Percentiles rank a stretch among this genome's conserved stretches.
These are phyloP conservation scores for Halcyon malimbica DNA, from an alignment of 2,113 vertebrate genomes.

Conservation along the genomic window DNA sequence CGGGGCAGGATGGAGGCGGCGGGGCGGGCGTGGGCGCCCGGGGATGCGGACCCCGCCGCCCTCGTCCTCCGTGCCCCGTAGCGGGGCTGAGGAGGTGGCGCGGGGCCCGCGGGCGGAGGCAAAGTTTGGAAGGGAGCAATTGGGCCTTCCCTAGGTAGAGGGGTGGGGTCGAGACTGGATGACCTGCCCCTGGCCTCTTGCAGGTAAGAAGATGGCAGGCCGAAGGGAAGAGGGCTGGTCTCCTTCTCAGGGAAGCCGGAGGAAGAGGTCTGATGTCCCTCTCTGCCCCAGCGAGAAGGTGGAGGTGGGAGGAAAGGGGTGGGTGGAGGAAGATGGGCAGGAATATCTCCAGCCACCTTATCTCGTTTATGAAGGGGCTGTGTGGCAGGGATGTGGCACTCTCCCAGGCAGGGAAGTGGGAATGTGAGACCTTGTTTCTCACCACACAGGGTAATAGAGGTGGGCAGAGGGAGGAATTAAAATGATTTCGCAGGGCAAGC, in stretches of 20 bases:
- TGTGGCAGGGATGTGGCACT: not conserved
- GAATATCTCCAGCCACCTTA: not conserved
- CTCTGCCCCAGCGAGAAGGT: not conserved
- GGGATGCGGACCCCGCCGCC: not conserved
- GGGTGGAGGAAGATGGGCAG: not conserved
- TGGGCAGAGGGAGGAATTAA: not conserved
- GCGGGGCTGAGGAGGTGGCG: not conserved
- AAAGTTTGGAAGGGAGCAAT: not conserved
- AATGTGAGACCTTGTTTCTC: not conserved
- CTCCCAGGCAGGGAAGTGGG: not conserved
- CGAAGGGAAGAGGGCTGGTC: not conserved
- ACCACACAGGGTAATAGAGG: not conserved
- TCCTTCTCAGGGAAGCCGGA: not conserved
- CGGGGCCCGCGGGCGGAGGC: not conserved
- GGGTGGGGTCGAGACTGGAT: not conserved
- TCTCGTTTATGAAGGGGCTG: not conserved
- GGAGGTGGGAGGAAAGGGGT: not conserved
- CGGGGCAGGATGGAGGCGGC: not conserved
- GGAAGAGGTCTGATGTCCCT: not conserved
- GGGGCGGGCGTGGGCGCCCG: not conserved
- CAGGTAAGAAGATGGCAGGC: slow-evolving; percentile 38
- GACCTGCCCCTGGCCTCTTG: not conserved
- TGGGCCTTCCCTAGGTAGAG: not conserved
- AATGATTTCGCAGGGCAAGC: not conserved
- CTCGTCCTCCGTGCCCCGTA: not conserved